Evolutionary conservation across 2,113 vertebrate species (phyloP).

Genomic region (Hemichromis elongatus): DNA sequence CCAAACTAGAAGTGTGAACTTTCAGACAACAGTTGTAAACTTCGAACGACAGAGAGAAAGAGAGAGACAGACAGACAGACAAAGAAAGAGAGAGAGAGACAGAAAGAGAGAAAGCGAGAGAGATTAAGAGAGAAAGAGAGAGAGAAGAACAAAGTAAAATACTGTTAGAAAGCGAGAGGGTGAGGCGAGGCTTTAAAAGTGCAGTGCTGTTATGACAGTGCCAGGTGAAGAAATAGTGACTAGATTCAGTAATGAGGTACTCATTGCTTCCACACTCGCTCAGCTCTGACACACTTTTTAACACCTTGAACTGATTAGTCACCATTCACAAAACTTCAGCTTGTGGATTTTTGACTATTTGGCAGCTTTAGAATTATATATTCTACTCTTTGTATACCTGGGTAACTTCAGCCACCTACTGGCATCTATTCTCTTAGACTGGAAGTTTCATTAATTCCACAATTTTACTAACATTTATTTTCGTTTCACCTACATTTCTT

Average conservation of each 20-base stretch:
- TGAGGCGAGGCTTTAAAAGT: slow-evolving; percentile 19
- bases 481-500: neutral
- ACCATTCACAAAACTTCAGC: slow-evolving; percentile 29
- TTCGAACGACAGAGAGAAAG: slow-evolving; percentile 33
- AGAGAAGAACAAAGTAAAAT: neutral
- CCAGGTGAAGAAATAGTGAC: slow-evolving; percentile 39
- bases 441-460: neutral
- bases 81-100: neutral
- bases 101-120: neutral
- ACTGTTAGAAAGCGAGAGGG: neutral
- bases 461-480: neutral
- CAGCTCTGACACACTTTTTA: slow-evolving; percentile 18
- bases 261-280: slow-evolving; percentile 26
- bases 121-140: neutral
- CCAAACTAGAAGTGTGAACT: slow-evolving; percentile 61
- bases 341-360: slow-evolving; percentile 1
- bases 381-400: neutral
- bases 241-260: slow-evolving; percentile 47
- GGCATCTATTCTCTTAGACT: neutral
- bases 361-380: neutral
- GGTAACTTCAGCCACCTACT: neutral
- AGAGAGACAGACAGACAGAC: neutral
- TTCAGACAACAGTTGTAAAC: slow-evolving; percentile 55
- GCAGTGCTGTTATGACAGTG: slow-evolving; percentile 37
- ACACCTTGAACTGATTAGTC: slow-evolving; percentile 45